Evolutionary conservation across 2,113 vertebrate species (phyloP).

Genomic region (Takifugu flavidus): DNA sequence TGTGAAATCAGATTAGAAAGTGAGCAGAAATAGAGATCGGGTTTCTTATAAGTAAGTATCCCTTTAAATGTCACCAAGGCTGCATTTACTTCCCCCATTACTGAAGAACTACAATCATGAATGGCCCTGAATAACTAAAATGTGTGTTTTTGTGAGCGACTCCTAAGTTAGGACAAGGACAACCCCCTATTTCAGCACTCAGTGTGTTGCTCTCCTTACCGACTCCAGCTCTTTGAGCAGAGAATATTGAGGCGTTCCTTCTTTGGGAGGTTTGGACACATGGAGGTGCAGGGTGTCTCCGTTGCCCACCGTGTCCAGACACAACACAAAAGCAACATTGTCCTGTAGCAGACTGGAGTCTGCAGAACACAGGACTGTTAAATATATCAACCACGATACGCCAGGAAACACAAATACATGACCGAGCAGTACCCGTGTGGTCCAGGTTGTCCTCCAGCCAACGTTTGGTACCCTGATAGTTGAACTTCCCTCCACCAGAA

Average conservation of each 20-base stretch:
- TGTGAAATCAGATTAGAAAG: too few relatives aligned
- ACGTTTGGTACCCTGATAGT: constrained; percentile 97
- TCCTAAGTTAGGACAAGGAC: too few relatives aligned
- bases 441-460: constrained; percentile 98
- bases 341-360: constrained; percentile 98
- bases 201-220: constrained; percentile 59
- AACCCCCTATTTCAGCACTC: too few relatives aligned
- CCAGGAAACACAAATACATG: too few relatives aligned
- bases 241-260: constrained; percentile 86
- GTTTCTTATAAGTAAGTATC: too few relatives aligned
- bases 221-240: constrained; percentile 90
- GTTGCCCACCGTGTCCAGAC: constrained; percentile 91
- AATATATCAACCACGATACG: too few relatives aligned
- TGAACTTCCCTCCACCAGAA: constrained; percentile 96
- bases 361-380: constrained; percentile 30
- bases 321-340: constrained; percentile 95
- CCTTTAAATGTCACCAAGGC: too few relatives aligned
- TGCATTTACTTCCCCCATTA: too few relatives aligned
- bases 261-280: constrained; percentile 94
- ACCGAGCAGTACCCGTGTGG: constrained; percentile 83
- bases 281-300: constrained; percentile 87
- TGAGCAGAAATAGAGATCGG: too few relatives aligned
- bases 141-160: too few relatives aligned
- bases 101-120: too few relatives aligned
- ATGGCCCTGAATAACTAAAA: too few relatives aligned